phyloP scores from a whole-genome alignment of 2,797 vertebrate genomes.

The Micrastur ruficollis region DNA sequence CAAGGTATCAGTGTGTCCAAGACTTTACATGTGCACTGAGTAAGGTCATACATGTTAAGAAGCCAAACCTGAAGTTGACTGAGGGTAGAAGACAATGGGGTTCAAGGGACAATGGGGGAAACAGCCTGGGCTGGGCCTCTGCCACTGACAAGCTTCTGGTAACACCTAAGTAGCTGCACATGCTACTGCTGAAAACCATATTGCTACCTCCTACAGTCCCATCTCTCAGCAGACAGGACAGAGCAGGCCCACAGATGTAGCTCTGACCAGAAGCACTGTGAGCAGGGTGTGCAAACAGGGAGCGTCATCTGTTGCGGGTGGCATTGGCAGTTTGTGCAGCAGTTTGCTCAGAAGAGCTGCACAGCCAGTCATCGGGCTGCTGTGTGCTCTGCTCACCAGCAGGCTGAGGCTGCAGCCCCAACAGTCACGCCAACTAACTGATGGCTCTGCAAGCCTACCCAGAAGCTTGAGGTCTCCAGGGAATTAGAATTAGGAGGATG shows the following conservation, averaged over 20 bases:
- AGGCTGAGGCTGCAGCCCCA: not conserved
- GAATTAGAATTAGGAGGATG: not conserved
- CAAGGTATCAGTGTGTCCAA: not conserved
- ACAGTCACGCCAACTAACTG: not conserved
- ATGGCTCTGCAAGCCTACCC: not conserved
- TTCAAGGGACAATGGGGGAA: not conserved
- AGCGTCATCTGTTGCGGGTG: not conserved
- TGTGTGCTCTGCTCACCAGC: not conserved
- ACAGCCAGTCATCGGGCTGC: not conserved
- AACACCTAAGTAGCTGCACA: not conserved
- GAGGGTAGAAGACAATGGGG: not conserved
- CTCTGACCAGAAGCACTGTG: not conserved
- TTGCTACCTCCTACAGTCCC: not conserved
- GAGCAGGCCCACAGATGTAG: not conserved
- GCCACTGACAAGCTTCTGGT: not conserved
- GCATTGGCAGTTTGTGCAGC: not conserved
- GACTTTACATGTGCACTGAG: not conserved
- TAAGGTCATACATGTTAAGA: not conserved
- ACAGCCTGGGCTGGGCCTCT: not conserved
- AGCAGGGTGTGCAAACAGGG: not conserved
- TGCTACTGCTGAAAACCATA: not conserved
- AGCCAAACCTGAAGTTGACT: not conserved
- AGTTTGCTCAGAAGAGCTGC: not conserved
- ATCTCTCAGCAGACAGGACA: not conserved
- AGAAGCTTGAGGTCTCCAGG: not conserved